phyloP scores from a whole-genome alignment of 2,113 vertebrate species.

The Oryzias woworae region DNA sequence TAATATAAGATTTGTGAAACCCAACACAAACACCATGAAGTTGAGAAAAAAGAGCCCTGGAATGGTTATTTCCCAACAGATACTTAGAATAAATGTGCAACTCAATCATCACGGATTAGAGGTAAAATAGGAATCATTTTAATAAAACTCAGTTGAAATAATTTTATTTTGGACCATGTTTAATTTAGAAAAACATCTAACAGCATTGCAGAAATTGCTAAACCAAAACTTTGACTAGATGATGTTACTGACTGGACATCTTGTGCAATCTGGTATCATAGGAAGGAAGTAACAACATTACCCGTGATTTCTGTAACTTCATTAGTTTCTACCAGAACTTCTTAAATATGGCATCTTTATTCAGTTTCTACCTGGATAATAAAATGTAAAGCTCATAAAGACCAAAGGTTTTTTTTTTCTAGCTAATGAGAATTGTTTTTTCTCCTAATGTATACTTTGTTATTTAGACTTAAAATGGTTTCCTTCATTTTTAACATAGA shows the following conservation, averaged over 20 bases:
- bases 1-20: slow-evolving; percentile 46
- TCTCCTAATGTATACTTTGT: neutral
- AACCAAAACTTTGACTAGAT: slow-evolving; percentile 5
- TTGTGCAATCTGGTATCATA: slow-evolving; percentile 1
- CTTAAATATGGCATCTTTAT: slow-evolving; percentile 7
- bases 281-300: slow-evolving; percentile 1
- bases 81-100: slow-evolving; percentile 14
- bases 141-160: neutral
- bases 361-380: neutral
- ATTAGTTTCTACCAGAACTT: slow-evolving; percentile 14
- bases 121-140: neutral
- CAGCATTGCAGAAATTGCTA: neutral
- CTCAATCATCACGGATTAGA: slow-evolving; percentile 17
- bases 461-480: neutral
- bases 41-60: slow-evolving; percentile 28
- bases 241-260: neutral
- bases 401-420: neutral
- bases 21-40: slow-evolving; percentile 19
- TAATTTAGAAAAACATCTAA: slow-evolving; percentile 7
- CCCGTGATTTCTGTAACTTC: slow-evolving; percentile 8
- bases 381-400: slow-evolving; percentile 1
- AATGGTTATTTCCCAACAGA: slow-evolving; percentile 11
- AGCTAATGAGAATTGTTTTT: neutral
- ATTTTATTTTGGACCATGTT: neutral
- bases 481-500: neutral